phyloP scores from a whole-genome alignment of 2,888 invertebrate species.

The Parapristionchus giblindavisi region DNA sequence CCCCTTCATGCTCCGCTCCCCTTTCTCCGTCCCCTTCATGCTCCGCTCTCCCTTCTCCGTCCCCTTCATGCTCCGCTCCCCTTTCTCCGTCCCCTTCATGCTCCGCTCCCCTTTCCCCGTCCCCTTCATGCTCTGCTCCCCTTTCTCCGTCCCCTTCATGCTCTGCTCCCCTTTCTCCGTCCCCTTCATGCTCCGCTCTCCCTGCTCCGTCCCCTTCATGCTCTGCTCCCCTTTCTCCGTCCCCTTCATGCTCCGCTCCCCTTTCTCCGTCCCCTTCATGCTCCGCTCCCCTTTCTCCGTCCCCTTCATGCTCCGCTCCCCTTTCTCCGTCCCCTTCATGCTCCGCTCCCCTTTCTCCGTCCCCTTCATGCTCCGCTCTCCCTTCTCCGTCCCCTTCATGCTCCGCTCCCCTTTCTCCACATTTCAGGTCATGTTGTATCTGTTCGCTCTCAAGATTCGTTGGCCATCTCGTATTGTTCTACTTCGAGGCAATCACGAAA shows the following conservation, averaged over 20 bases:
- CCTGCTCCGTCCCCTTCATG: neutral
- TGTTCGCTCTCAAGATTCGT: slow-evolving; percentile 28
- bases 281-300: neutral
- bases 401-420: too few relatives aligned
- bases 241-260: too few relatives aligned
- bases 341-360: neutral
- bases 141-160: too few relatives aligned
- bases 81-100: neutral
- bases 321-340: neutral
- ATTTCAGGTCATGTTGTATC: slow-evolving; percentile 16
- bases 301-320: neutral
- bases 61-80: too few relatives aligned
- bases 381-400: neutral
- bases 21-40: too few relatives aligned
- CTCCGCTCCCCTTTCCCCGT: neutral
- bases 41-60: too few relatives aligned
- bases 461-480: slow-evolving; percentile 22
- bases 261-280: neutral
- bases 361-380: neutral
- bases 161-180: neutral
- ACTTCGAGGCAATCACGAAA: slow-evolving; percentile 30
- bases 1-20: too few relatives aligned
- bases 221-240: too few relatives aligned
- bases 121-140: neutral
- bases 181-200: neutral